A percentile compares a stretch with the other conserved stretches of the same genome.
phyloP scores from a whole-genome alignment of 2,113 vertebrate species.

The Solea senegalensis region DNA sequence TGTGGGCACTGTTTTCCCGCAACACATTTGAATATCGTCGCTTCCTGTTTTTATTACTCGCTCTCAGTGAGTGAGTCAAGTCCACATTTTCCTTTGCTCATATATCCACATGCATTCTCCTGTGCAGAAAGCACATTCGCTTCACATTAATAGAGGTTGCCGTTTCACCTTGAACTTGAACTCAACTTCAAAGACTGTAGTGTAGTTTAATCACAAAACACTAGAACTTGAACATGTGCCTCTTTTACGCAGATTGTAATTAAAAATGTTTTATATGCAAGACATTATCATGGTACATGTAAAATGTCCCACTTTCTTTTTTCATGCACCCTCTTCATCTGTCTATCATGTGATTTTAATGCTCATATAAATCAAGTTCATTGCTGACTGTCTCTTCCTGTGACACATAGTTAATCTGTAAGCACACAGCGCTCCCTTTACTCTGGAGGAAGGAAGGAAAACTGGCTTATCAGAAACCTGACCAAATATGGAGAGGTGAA shows the following conservation, averaged over 20 bases:
- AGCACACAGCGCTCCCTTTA: slow-evolving; percentile 59
- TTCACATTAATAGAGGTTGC: slow-evolving; percentile 50
- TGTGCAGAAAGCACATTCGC: slow-evolving; percentile 13
- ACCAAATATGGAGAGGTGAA: slow-evolving; percentile 82
- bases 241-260: slow-evolving; percentile 4
- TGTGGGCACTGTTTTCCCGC: slow-evolving; percentile 46
- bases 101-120: slow-evolving; percentile 25
- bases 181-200: slow-evolving; percentile 15
- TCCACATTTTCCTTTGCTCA: slow-evolving; percentile 52
- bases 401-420: slow-evolving; percentile 73
- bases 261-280: not conserved
- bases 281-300: not conserved
- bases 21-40: slow-evolving; percentile 50
- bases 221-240: not conserved
- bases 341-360: not conserved
- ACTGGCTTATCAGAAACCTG: slow-evolving; percentile 82
- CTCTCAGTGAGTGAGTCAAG: slow-evolving; percentile 26
- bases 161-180: slow-evolving; percentile 57
- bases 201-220: slow-evolving; percentile 27
- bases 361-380: not conserved
- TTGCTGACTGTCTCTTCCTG: not conserved
- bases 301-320: not conserved
- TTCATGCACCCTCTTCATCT: not conserved
- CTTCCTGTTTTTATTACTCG: slow-evolving; percentile 56
- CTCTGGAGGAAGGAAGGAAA: slow-evolving; percentile 75